Evolutionary conservation across 2,888 invertebrate genomes (phyloP), one percentile per base, ranked within the genome.

Genomic region (Cheilosia scutellata): DNA sequence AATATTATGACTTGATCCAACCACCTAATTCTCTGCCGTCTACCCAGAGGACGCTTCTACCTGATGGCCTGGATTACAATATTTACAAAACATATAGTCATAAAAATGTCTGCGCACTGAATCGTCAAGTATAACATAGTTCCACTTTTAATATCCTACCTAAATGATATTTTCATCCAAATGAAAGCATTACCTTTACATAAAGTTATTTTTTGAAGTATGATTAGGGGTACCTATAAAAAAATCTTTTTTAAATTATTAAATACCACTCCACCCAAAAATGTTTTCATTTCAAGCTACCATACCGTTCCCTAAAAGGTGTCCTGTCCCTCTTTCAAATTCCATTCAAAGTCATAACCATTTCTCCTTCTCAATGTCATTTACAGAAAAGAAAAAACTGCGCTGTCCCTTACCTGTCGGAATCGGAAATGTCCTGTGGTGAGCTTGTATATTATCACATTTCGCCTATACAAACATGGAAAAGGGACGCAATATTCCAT

Each of bases 401-500:
- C n/a, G 55, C 60, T 47, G 49, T 57, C 42, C 33, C 27, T 51
- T 62, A 66, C 62, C 72, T 78, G 66, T 68, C 78, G 66, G 42
- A 63, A 42, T 68, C 78, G 71, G 42, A 63, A 42, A 63, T 49
- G 62, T 57, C 72, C 72, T 68, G n/a, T 40, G 55, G 72, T 74
- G 72, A 62, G 44, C 58, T 71, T 60, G 47, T 66, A 66, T 68
- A 66, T 68, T 68, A 65, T 68, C 66, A 72, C 63, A 57, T 63
- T 79, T 79, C 25, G 5, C 49, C 31, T 16, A 55, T 62, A 31
- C 58, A 74, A 79, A 29, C 31, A 74, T 66, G 25, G 40, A 68
- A 79, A 84, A 70, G 60, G 84, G 75, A 79, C 84, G 58, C 70
- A 80, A 80, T 80, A 42, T 80, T 57, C 60, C 65, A 80, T 84